Evolutionary conservation across 2,888 invertebrate genomes (phyloP).

Genomic region (Tipula vernalis): DNA sequence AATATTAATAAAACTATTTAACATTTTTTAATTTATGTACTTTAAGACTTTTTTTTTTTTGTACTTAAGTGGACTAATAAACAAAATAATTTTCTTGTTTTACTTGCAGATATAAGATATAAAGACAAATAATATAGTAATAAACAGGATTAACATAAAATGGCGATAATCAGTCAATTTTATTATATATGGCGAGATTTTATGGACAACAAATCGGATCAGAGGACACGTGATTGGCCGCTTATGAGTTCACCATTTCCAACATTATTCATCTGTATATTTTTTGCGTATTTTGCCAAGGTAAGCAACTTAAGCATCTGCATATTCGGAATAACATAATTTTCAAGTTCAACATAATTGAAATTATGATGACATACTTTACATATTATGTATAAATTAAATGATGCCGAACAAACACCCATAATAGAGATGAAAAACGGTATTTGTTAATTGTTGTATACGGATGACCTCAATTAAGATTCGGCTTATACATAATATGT

Average conservation of each 20-base stretch:
- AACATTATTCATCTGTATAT: constrained; percentile 58
- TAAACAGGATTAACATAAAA: background rate
- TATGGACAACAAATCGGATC: constrained; percentile 78
- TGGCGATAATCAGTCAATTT: constrained; percentile 17
- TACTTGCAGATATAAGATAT: background rate
- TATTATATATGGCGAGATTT: constrained; percentile 45
- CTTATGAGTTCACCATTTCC: constrained; percentile 74
- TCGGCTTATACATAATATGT: no score
- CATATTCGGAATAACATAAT: background rate
- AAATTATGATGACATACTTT: background rate
- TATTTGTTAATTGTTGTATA: background rate
- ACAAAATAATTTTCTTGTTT: background rate
- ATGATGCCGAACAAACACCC: no score
- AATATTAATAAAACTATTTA: background rate
- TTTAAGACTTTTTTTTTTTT: background rate
- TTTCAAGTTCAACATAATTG: background rate
- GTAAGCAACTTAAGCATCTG: constrained; percentile 27
- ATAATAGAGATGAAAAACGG: background rate
- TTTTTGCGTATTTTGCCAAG: constrained; percentile 64
- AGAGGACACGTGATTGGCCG: constrained; percentile 64
- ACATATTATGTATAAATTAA: background rate
- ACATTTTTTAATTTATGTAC: background rate
- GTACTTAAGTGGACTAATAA: background rate
- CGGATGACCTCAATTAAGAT: background rate
- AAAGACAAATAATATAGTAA: background rate